phyloP scores from a whole-genome alignment of 2,113 vertebrate species.

The Cranoglanis bouderius region DNA sequence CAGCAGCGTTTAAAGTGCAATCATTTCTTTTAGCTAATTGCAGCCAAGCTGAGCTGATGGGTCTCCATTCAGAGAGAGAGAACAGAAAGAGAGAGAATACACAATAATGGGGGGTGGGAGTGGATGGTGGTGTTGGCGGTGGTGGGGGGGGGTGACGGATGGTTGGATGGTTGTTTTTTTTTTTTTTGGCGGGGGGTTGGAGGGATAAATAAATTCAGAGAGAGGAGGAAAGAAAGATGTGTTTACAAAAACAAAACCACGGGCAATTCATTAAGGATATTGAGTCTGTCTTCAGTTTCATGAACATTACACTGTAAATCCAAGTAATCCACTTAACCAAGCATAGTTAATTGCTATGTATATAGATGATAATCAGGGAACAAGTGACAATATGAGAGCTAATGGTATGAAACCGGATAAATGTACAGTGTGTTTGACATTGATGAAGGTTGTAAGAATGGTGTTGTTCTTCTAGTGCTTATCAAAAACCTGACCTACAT shows the following conservation, averaged over 20 bases:
- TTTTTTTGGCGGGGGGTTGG: neutral
- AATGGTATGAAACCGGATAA: constrained; percentile 9
- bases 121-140: neutral
- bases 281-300: neutral
- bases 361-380: constrained; percentile 14
- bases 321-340: neutral
- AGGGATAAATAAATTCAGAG: constrained; percentile 10
- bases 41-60: constrained; percentile 36
- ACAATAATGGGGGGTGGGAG: neutral
- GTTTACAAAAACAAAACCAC: constrained; percentile 16
- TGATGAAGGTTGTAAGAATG: neutral
- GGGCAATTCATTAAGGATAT: neutral
- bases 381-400: constrained; percentile 17
- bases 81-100: neutral
- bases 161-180: too few relatives aligned
- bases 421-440: neutral
- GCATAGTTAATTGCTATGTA: constrained; percentile 7
- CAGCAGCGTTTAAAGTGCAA: constrained; percentile 38
- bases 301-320: neutral
- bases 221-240: constrained; percentile 2
- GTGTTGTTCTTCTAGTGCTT: neutral
- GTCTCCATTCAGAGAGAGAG: constrained; percentile 20
- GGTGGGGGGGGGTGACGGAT: too few relatives aligned
- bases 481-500: neutral
- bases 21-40: constrained; percentile 47